Evolutionary conservation across 2,888 invertebrate species (phyloP), one percentile per base, ranked within the genome.

Genomic region (Acrobeloides nanus): DNA sequence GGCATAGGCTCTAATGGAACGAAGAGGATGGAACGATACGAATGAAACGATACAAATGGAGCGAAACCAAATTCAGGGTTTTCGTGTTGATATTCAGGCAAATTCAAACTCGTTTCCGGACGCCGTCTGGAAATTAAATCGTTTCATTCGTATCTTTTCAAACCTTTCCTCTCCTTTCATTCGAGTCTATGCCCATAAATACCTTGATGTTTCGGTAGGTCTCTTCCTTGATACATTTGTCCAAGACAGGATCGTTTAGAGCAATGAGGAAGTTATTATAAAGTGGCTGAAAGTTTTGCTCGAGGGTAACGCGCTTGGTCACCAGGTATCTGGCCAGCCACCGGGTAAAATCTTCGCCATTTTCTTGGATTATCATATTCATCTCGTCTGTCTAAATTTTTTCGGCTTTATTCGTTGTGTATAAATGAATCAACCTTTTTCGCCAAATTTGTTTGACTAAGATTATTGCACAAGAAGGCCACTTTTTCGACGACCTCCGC

Each of bases 291-390:
- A 97, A 97, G 76, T 97, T 97, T 17, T 89, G 82, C 77, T 99
- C 97, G 68, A 95, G 93, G 45, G 90, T 90, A 7, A 93, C 95
- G 64, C 97, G 82, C 76, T 97, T 97, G 84, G 97, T 87, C 7
- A 97, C 97, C 47, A 99, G 79, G 76, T 99, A 99, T 75, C 92
- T 90, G 0, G 95, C 84, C 59, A 95, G 81, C 97, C 97, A 99
- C 0, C 87, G 84, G 81, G 85, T 85, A 3, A 59, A 57, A 15
- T 95, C 93, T 41, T 89, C 92, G 41, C 89, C 89, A 3, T 85
- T 84, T 40, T 93, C 83, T 5, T 40, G 34, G 33, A 71, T 64
- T 42, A 68, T 81, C 75, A 93, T 93, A 73, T 92, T 89, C 70
- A 90, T 88, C 80, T 81, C 57, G 37, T 55, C 58, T 12, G 49